These are phyloP conservation scores for Palloptera scutellata DNA, from an alignment of 2,888 invertebrate species.

Conservation along the genomic window DNA sequence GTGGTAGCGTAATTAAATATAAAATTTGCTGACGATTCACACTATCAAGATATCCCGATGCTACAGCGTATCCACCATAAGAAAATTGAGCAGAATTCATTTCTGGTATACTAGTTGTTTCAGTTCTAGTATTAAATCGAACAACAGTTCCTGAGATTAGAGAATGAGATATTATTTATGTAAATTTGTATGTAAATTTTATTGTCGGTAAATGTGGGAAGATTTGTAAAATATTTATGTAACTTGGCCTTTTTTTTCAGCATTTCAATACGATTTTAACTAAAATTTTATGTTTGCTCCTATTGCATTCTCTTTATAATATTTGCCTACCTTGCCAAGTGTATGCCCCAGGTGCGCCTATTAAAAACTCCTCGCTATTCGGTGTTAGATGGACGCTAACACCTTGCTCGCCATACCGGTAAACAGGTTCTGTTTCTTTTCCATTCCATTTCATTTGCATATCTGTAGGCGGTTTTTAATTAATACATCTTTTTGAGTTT, in stretches of 20 bases:
- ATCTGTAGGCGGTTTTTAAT: too few relatives aligned
- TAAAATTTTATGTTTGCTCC: too few relatives aligned
- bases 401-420: conserved; percentile 44
- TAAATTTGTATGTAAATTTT: too few relatives aligned
- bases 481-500: conserved; percentile 1
- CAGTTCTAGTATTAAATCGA: not conserved
- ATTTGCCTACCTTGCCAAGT: conserved; percentile 42
- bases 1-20: conserved; percentile 47
- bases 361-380: conserved; percentile 43
- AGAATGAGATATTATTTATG: too few relatives aligned
- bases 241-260: too few relatives aligned
- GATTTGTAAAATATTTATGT: too few relatives aligned
- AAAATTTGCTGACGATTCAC: conserved; percentile 32
- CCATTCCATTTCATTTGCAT: too few relatives aligned
- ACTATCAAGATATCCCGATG: conserved; percentile 43
- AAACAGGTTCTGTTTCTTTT: not conserved
- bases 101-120: not conserved
- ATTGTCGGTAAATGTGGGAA: too few relatives aligned
- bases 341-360: conserved; percentile 44
- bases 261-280: too few relatives aligned
- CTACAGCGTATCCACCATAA: conserved; percentile 45
- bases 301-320: too few relatives aligned
- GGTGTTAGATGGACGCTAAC: conserved; percentile 45
- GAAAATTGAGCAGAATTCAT: not conserved
- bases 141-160: not conserved